Evolutionary conservation across 2,888 invertebrate genomes (phyloP).

Genomic region (Agrochola litura): DNA sequence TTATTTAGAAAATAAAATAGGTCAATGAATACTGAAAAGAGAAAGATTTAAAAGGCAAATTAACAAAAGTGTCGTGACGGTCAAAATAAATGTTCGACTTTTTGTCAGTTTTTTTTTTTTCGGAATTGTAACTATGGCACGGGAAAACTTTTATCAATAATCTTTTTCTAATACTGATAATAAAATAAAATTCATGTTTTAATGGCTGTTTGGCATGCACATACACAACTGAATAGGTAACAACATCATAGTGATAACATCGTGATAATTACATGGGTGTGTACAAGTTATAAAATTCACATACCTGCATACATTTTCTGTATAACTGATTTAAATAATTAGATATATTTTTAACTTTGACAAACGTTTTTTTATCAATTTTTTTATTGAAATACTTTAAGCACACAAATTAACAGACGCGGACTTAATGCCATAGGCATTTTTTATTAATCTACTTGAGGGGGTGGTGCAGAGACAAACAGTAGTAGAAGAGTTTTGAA

Average conservation of each 20-base stretch:
- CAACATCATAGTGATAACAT: slow-evolving; percentile 8
- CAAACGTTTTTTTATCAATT: background rate
- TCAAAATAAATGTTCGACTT: too few relatives aligned
- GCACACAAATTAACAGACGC: background rate
- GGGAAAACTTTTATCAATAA: slow-evolving; percentile 17
- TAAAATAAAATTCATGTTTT: slow-evolving; percentile 36
- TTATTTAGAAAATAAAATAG: background rate
- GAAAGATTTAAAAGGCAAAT: too few relatives aligned
- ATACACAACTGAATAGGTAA: slow-evolving; percentile 6
- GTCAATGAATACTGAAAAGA: too few relatives aligned
- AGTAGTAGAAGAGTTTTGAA: background rate
- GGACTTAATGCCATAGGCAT: background rate
- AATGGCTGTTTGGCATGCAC: slow-evolving; percentile 35
- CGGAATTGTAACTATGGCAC: too few relatives aligned
- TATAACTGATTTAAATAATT: too few relatives aligned
- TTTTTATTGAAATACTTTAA: background rate
- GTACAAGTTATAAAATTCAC: background rate
- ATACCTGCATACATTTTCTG: background rate
- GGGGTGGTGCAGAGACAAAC: background rate
- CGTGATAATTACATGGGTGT: background rate
- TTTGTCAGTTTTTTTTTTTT: too few relatives aligned
- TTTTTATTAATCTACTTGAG: background rate
- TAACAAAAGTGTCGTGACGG: too few relatives aligned
- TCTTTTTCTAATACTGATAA: slow-evolving; percentile 17
- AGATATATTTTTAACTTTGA: background rate